Base-by-base conservation (phyloP, 2,888 invertebrate genomes). In the Caenorhabditis parvicauda region DNA sequence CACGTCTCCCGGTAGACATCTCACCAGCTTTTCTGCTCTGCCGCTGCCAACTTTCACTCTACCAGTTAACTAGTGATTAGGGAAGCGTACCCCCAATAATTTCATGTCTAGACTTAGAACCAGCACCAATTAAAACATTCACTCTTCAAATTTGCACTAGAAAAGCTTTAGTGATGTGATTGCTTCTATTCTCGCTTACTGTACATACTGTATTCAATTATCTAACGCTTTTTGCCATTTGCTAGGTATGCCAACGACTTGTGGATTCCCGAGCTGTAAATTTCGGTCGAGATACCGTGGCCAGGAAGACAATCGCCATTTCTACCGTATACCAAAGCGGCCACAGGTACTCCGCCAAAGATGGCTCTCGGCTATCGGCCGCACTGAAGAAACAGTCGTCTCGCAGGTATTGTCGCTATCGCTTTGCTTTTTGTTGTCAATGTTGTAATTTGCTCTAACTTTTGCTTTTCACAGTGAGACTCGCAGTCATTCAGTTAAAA, bases 231-330 rank as follows among this genome's bases (percentile, higher is more conserved):
- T n/a, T n/a, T n/a, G n/a, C n/a, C n/a, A 17, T 41, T n/a, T n/a
- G n/a, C n/a, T n/a, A n/a, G n/a, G n/a, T n/a, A 82, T 82, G 82
- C 82, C 82, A 51, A 82, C 82, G 47, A 83, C 82, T 59, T 82
- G 83, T 62, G 83, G 82, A 58, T 83, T 82, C 71, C 83, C 83
- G 57, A 83, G 82, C 65, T 83, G 82, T 74, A 83, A 83, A 71
- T 79, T 79, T 55, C 77, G 79, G 24, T 79, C 79, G 29, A 61
- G 79, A 25, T 83, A 83, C 52, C 81, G 83, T 46, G 83, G 83
- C 43, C 81, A 81, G 45, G 83, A 83, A 62, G 83, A 83, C 68
- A 82, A 81, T 64, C 80, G 83, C 4, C 83, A 83, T 67, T 83
- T 83, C 72, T 83, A 83, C 70, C 81, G 83, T 37, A 83, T 83